Evolutionary conservation across 1,140 invertebrate species (phyloP), one percentile per base, ranked within the genome.

Genomic region (Leptoteleia sp.): DNA sequence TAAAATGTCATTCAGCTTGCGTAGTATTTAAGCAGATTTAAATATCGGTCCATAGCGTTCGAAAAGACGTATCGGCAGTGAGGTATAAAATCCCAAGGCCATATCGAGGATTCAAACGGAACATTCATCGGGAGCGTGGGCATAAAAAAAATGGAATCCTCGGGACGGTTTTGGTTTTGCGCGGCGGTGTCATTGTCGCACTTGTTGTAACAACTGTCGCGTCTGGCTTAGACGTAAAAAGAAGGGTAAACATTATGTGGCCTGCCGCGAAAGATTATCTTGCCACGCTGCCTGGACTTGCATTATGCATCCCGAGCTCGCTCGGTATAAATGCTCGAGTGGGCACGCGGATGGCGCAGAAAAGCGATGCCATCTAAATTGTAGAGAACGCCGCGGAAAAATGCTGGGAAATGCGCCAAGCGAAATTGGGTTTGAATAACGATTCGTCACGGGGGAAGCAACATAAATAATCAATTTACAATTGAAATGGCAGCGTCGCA

Each of bases 361-460:
- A 81, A 83, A 83, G 77, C 64, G 67, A 76, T 67, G 73, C 73
- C 76, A 81, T 82, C 80, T 80, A 75, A 81, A 82, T 81, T 79
- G 79, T 75, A 79, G 67, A 50, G 80, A 81, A 38, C 29, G 4
- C 11, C 17, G 37, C 17, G 38, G 57, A 52, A 67, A 71, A 78
- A 72, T 43, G 45, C 45, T 29, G 54, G 54, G 59, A 73, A 68
- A 59, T 19, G 43, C 59, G 61, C 33, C 19, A n/a, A 54, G 50
- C 25, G 29, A 55, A 65, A 75, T 52, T 73, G 42, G 35, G 48
- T 57, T 64, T 48, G 55, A 64, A 72, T 72, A 72, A 62, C 16
- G 48, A 55, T 57, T 6, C 37, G 17, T 2, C 22, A n/a, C n/a
- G n/a, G 42, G 3, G 9, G 31, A 19, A 31, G 50, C 57, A 57